Conservation (phyloP, 2,888 invertebrate genomes). For the Eupithecia exiguata region DNA sequence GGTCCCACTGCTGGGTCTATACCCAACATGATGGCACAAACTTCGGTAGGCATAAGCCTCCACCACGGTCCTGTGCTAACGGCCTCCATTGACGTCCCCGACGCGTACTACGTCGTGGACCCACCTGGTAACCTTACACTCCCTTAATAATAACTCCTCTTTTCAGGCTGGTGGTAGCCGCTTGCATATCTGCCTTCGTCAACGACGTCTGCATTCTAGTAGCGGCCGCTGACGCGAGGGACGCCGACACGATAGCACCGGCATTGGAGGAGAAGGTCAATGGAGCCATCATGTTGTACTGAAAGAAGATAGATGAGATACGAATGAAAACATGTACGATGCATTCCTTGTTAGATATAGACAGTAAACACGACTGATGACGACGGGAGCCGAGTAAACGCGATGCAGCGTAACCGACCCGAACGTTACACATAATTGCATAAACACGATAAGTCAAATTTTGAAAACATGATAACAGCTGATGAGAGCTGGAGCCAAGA, state of each 20-base stretch:
- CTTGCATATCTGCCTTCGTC: slow-evolving; percentile 87
- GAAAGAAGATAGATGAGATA: neutral
- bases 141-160: neutral
- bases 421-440: neutral
- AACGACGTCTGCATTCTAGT: slow-evolving; percentile 89
- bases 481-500: no score
- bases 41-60: no score
- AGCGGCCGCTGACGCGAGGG: slow-evolving; percentile 87
- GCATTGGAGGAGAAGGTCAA: slow-evolving; percentile 91
- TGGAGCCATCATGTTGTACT: slow-evolving; percentile 94
- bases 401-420: neutral
- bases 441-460: no score
- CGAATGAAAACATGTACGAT: neutral
- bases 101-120: no score
- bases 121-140: neutral
- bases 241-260: slow-evolving; percentile 86
- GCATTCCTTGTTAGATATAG: neutral
- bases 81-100: no score
- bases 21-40: no score
- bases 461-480: no score
- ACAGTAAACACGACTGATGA: neutral
- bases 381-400: no score
- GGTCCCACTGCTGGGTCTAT: no score
- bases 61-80: no score
- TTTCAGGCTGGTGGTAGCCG: slow-evolving; percentile 88